Base-by-base conservation (phyloP, 2,797 vertebrate genomes). In the Eulemur mongoz region DNA sequence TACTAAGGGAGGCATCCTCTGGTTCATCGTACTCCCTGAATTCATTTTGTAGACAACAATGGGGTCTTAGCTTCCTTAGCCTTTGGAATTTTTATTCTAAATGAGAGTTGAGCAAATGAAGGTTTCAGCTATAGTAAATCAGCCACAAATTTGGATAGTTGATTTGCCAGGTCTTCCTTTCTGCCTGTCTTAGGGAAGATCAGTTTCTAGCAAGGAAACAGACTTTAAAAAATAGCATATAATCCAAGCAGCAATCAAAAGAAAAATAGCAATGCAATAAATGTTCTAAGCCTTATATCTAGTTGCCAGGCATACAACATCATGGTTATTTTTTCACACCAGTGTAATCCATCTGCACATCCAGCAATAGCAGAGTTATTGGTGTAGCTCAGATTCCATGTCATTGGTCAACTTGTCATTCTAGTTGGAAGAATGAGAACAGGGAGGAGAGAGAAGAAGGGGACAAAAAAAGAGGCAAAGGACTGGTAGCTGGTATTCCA, bases 181-280 rank as follows among this genome's bases (percentile, higher is more conserved):
- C 43, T 83, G 32, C n/a, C 32, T 87, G 20, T 86, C 54, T 86
- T 43, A 48, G 87, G 57, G 69, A 91, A 67, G 57, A 67, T 32
- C 59, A 38, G 15, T 82, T 91, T 94, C 70, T 52, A 94, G 54
- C 45, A 84, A 85, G 61, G 50, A 92, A 94, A 78, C 9, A 57
- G 25, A 54, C 23, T 91, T 89, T 2, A 89, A 89, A 23, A 57
- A 54, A 65, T 52, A 73, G 6, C 38, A 17, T 92, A 50, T 72
- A 84, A 91, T 75, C 18, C 50, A 85, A 72, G 50, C 78, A 87
- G 82, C 59, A 69, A 52, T 48, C 90, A 50, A 79, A 94, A 91
- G 90, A 78, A 70, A 96, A 96, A 43, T 61, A 93, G 80, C 78
- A 93, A 73, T 72, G 9, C 32, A 73, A 38, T 79, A 81, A 78